These are phyloP conservation scores for Eolophus roseicapilla DNA, from an alignment of 2,113 vertebrate species.

Conservation along the genomic window DNA sequence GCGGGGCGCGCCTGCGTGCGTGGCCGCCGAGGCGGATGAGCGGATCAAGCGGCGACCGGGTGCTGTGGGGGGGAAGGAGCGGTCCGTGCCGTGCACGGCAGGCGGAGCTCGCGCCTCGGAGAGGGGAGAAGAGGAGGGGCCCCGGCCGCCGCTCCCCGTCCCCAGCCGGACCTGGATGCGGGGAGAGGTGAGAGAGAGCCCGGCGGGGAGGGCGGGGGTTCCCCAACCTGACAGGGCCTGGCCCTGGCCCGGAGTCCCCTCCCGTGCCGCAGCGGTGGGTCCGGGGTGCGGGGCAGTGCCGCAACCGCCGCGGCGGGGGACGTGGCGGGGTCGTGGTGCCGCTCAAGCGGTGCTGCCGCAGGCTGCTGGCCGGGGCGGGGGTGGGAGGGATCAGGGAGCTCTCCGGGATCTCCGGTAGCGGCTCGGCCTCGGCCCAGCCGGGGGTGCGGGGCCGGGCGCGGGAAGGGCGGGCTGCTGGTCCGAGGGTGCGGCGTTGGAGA, in stretches of 20 bases:
- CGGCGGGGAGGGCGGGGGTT: not conserved
- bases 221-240: not conserved
- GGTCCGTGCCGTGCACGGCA: not conserved
- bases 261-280: not conserved
- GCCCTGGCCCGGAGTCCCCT: not conserved
- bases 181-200: not conserved
- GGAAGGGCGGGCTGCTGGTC: not conserved
- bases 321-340: not conserved
- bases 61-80: not conserved
- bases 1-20: not conserved
- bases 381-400: not conserved
- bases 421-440: not conserved
- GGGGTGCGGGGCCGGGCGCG: not conserved
- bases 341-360: not conserved
- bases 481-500: not conserved
- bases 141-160: not conserved
- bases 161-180: not conserved
- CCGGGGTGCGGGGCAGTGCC: no score
- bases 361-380: not conserved
- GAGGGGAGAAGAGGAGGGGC: not conserved
- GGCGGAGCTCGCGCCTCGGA: not conserved
- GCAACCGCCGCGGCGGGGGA: not conserved
- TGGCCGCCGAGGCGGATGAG: not conserved
- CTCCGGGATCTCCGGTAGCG: no score
- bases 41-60: not conserved